Evolutionary conservation across 1,140 invertebrate genomes (phyloP).

Genomic region (Lucilia cuprina): DNA sequence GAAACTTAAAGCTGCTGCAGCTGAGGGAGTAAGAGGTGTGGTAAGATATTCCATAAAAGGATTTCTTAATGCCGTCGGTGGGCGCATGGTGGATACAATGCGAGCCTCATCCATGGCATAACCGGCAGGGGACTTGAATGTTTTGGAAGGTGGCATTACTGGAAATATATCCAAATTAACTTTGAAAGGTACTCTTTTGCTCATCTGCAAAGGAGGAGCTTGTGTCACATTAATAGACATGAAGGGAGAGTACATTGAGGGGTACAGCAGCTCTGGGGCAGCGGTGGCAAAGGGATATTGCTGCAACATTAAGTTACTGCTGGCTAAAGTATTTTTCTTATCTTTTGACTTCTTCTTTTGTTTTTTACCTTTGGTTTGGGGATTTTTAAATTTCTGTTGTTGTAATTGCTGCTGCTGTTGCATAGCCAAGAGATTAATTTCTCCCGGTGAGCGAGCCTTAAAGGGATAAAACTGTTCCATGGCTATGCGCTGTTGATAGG

Average conservation of each 20-base stretch:
- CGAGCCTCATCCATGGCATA: conserved; percentile 35
- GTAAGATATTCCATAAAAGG: conserved; percentile 50
- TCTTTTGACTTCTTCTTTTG: conserved; percentile 54
- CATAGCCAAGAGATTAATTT: conserved; percentile 55
- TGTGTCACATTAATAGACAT: conserved; percentile 50
- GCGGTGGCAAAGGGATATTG: conserved; percentile 48
- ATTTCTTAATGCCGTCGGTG: conserved; percentile 50
- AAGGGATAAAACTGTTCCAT: conserved; percentile 57
- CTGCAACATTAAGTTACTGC: conserved; percentile 36
- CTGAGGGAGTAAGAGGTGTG: conserved; percentile 41
- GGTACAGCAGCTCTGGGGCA: conserved; percentile 45
- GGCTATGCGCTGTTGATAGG: conserved; percentile 50
- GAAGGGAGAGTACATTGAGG: conserved; percentile 41
- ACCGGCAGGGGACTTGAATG: conserved; percentile 1
- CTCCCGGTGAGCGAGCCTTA: conserved; percentile 54
- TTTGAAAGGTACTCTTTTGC: conserved; percentile 54
- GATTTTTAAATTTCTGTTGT: background rate
- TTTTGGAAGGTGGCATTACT: conserved; percentile 43
- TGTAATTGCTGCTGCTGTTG: conserved; percentile 42
- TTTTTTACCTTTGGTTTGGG: conserved; percentile 37
- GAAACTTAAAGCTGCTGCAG: conserved; percentile 32
- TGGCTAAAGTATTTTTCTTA: conserved; percentile 38
- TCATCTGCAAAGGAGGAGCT: conserved; percentile 41
- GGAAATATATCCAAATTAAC: conserved; percentile 57
- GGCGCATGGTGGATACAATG: conserved; percentile 43